Evolutionary conservation across 2,888 invertebrate genomes (phyloP), one percentile per base, ranked within the genome.

Genomic region (Chloroclysta siterata): DNA sequence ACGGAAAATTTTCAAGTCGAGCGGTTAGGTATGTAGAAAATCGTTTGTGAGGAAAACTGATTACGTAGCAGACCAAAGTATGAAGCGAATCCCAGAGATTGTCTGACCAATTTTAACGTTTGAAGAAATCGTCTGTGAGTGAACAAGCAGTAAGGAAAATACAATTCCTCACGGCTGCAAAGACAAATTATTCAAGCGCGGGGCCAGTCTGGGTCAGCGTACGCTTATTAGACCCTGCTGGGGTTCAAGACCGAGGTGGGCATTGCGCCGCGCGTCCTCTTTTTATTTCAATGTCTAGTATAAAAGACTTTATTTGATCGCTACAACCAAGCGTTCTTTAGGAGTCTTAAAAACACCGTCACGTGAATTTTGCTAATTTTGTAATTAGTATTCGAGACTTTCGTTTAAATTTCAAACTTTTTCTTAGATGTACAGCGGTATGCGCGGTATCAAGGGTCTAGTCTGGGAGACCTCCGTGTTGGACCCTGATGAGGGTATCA

Each of bases 401-500:
- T 36, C 1, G 36, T 39, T 11, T 39, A 3, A 39, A 39, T 14
- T 8, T 15, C 4, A 15, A 8, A 13, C 68, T 72, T 39, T 14
- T 82, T 72, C 36, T 15, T 82, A 96, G 96, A 96, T 96, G 96
- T 96, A 99, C 90, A 98, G 98, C 75, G 99, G 99, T 55, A 99
- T 99, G 99, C 94, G 99, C 80, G 98, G 98, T 42, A 98, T 99
- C 92, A 98, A 98, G 86, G 98, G 98, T 71, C 93, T 99, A 65
- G 97, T 99, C 2, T 98, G 98, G 90, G 99, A 99, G 88, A 98
- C 99, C 0, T 99, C 98, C 13, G 98, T 98, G 36, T 93, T 99
- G 73, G 99, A 99, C 85, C 95, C 98, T 0, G 98, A 99, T 69
- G 98, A 99, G 88, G 99, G 99, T 71, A 99, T 99, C 88, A 94